Conservation (phyloP, 2,888 invertebrate genomes). For the Plutella xylostella region DNA sequence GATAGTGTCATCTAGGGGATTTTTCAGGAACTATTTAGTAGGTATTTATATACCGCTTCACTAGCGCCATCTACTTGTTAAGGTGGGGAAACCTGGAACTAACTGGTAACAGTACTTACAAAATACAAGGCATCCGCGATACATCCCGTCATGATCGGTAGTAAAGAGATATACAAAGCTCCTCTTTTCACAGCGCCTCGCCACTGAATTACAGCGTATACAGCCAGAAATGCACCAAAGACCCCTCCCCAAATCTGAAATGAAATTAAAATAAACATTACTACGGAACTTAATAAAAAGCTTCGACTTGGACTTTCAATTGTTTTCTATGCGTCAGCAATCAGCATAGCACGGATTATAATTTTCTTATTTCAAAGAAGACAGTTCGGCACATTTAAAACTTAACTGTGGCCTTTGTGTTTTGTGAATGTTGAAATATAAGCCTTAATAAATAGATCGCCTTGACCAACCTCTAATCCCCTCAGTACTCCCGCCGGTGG, state of each 20-base stretch:
- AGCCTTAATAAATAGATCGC: too few species aligned
- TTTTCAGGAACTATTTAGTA: too few species aligned
- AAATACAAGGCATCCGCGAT: conserved; percentile 47
- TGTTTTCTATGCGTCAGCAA: background rate
- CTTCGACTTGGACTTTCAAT: background rate
- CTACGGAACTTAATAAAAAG: too few species aligned
- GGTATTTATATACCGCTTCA: too few species aligned
- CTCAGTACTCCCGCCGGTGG: conserved; percentile 43
- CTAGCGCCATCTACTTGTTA: too few species aligned
- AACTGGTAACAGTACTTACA: conserved; percentile 36
- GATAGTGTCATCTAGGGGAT: too few species aligned
- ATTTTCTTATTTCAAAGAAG: too few species aligned
- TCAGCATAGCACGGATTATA: background rate
- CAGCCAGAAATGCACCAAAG: conserved; percentile 30
- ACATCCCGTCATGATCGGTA: conserved; percentile 36
- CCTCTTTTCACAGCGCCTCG: conserved; percentile 43
- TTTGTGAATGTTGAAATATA: too few species aligned
- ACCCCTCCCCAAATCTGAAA: conserved; percentile 46
- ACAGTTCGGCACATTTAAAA: too few species aligned
- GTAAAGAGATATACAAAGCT: conserved; percentile 27
- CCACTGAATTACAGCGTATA: conserved; percentile 43
- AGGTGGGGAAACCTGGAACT: too few species aligned
- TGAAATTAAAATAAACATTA: background rate
- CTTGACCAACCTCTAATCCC: conserved; percentile 45
- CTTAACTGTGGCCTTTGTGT: too few species aligned